These are phyloP conservation scores for Dreissena polymorpha DNA, from an alignment of 1,140 invertebrate species.

Conservation along the genomic window DNA sequence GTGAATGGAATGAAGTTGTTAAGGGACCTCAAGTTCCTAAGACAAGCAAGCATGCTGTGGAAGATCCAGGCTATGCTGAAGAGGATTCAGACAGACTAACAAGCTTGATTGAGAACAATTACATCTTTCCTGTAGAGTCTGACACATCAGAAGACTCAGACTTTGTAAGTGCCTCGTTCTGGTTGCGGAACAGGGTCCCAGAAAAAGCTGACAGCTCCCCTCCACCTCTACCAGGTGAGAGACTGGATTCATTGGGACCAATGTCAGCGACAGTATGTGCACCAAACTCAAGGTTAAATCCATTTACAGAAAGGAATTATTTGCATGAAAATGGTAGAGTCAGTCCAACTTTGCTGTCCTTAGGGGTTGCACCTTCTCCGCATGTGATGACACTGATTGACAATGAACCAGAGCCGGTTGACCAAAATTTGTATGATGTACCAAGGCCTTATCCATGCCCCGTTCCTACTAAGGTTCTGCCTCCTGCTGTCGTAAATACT, in stretches of 20 bases:
- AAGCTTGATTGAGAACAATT: slow-evolving; percentile 25
- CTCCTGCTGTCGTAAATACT: no score
- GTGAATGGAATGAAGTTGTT: not conserved
- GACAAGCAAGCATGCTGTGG: not conserved
- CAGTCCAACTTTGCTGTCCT: no score
- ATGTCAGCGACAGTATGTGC: not conserved
- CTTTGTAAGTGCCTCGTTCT: slow-evolving; percentile 47
- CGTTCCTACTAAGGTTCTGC: no score
- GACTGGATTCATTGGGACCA: not conserved
- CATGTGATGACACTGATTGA: no score
- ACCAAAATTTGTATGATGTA: no score
- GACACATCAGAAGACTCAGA: slow-evolving; percentile 47
- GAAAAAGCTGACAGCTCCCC: not conserved
- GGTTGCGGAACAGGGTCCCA: slow-evolving; percentile 24
- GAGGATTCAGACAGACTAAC: slow-evolving; percentile 27
- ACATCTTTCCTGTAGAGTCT: not conserved
- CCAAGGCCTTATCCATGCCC: no score
- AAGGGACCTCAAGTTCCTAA: not conserved
- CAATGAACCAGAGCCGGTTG: no score
- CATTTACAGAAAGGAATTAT: not conserved
- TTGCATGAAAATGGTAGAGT: not conserved
- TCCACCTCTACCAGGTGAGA: not conserved
- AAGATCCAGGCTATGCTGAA: not conserved
- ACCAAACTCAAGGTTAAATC: not conserved
- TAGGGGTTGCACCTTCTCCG: no score